Base-by-base conservation (phyloP, 1,140 invertebrate species). In the Drosophila paulistorum region DNA sequence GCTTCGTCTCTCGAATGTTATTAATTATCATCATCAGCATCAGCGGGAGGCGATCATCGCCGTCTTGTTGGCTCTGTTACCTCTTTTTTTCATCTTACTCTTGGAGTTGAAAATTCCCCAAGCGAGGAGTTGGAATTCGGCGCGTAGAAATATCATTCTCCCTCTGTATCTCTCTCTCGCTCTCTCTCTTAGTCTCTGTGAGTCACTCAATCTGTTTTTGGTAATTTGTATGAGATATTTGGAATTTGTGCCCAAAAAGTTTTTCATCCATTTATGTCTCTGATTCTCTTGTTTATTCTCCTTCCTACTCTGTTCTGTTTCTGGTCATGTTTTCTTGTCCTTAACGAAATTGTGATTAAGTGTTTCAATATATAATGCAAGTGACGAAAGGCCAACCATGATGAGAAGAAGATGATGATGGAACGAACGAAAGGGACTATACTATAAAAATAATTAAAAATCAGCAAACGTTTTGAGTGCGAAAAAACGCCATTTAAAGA, bases 401-500 rank as follows among this genome's bases (percentile, higher is more conserved):
- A 85, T 86, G 82, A 83, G 75, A 82, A 81, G 70, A 71, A 58
- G 17, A 1, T 23, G 1, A 74, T 45, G 65, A 70, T 68, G 74
- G 68, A 76, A 69, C 10, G 55, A 37, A 37, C 51, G 23, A 13
- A 17, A 30, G 55, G 30, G 30, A 30, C 30, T 30, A 30, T 30
- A 58, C 7, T n/a, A 11, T 14, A 37, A 80, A 83, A 77, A 89
- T 89, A 89, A 89, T 89, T 89, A 89, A 89, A 89, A 89, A 84
- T 84, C 84, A 90, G 81, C 57, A n/a, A 81, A 74, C 84, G 81
- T 87, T 79, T 69, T 77, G 84, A 89, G 84, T 89, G 85, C 84
- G 84, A 89, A 89, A 89, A 89, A 89, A 89, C 85, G 81, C 84
- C 84, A 89, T 89, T 89, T 89, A 89, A 89, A 89, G 85, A 89